Base-by-base conservation (phyloP, 2,888 invertebrate species). In the Pogonocherus hispidulus region DNA sequence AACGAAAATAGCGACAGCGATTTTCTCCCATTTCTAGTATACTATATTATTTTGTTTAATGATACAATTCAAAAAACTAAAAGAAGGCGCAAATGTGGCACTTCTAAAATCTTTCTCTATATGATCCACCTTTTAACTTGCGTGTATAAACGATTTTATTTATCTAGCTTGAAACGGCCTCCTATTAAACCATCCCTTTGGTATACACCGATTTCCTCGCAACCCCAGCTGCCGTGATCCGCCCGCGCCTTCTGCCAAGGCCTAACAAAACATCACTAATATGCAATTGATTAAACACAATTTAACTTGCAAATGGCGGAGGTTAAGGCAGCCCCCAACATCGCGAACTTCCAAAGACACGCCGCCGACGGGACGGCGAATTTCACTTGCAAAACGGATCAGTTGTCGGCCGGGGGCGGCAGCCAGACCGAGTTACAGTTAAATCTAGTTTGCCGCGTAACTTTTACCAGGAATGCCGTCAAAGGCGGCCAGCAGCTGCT, bases 381-480 rank as follows among this genome's bases (percentile, higher is more conserved):
- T 82, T 81, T 82, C 78, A 82, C 81, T 83, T 82, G 82, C 82
- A 81, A 82, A 82, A 80, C 79, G 80, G 80, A 81, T 80, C 81
- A 81, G 79, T 81, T 80, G 80, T 81, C 81, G 80, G 79, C 72
- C 75, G 72, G 56, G 65, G 60, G 78, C 77, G 79, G 80, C 76
- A 73, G 63, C 76, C 73, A 77, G 78, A 80, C 77, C 79, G 76
- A 81, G 80, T 81, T 81, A 80, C 80, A 78, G 79, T 80, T 80
- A 81, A 82, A 81, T 82, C 79, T 80, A 81, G 80, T 82, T 82
- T 82, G 73, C 75, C 70, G 67, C 75, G 68, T 72, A 76, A 81
- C 78, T 80, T 81, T 78, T 74, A 62, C 67, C 62, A 46, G 67
- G 73, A 78, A 77, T 79, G 74, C 73, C 71, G 76, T 75, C 75